Percentiles rank a stretch among this genome's conserved stretches.
Evolutionary conservation across 2,888 invertebrate genomes (phyloP).

Genomic region (Diaperis boleti): DNA sequence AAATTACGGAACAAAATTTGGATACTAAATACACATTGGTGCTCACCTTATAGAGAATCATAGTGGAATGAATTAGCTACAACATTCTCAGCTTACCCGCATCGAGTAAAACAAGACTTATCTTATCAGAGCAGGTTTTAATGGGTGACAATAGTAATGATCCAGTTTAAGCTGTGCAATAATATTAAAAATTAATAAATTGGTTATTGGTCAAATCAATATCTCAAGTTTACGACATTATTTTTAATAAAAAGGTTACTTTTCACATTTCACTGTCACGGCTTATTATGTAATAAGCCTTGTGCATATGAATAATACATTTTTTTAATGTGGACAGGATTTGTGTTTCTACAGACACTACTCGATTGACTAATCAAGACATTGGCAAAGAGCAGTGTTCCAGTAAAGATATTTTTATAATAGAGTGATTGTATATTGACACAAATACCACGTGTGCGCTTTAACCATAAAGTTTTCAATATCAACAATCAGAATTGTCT

Average conservation of each 20-base stretch:
- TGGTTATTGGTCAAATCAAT: not conserved
- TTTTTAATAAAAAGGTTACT: no score
- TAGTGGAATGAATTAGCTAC: slow-evolving; percentile 6
- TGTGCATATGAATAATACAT: no score
- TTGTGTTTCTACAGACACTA: slow-evolving; percentile 7
- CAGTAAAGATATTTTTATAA: slow-evolving; percentile 9
- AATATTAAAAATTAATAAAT: not conserved
- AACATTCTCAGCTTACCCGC: not conserved
- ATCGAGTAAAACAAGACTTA: not conserved
- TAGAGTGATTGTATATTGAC: slow-evolving; percentile 21
- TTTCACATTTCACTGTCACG: no score
- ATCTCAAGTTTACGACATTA: not conserved
- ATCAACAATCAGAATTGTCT: no score
- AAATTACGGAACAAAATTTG: not conserved
- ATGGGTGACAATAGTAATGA: not conserved
- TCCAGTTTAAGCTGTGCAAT: slow-evolving; percentile 5
- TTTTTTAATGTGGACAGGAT: no score
- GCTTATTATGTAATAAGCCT: no score
- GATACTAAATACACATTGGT: not conserved
- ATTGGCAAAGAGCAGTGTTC: slow-evolving; percentile 10
- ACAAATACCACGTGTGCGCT: slow-evolving; percentile 3
- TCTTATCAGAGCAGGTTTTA: slow-evolving; percentile 22
- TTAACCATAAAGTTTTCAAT: no score
- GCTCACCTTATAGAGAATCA: slow-evolving; percentile 17
- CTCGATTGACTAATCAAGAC: slow-evolving; percentile 12